Conservation (phyloP, 2,888 invertebrate species). For the Troilus luridus region DNA sequence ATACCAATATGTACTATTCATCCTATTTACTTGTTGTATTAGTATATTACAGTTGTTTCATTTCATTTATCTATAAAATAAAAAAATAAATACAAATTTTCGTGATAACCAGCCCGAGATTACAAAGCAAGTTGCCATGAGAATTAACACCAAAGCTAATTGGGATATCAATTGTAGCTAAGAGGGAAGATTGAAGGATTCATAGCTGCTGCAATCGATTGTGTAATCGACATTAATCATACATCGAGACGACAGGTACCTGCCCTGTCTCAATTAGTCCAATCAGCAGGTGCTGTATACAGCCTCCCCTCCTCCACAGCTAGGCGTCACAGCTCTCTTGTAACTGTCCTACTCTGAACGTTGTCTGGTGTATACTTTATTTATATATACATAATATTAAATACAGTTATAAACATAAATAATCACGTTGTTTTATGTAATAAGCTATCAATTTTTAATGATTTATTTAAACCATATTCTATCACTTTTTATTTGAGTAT, state of each 20-base stretch:
- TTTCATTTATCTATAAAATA: no score
- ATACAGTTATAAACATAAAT: no score
- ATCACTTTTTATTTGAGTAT: no score
- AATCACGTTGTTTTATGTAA: no score
- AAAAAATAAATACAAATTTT: no score
- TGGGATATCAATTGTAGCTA: neutral
- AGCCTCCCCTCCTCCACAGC: neutral
- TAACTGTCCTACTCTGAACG: neutral
- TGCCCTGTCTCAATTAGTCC: neutral
- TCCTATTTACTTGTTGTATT: no score
- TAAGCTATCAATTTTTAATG: no score
- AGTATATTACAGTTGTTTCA: no score
- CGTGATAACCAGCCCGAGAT: neutral
- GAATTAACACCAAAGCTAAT: neutral
- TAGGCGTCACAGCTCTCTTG: neutral
- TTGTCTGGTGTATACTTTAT: no score
- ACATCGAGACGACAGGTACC: neutral
- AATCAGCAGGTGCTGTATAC: neutral
- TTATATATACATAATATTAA: no score
- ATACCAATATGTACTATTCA: no score
- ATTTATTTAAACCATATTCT: no score
- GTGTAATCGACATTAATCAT: constrained; percentile 12
- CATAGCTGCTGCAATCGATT: neutral
- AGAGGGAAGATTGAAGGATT: neutral
- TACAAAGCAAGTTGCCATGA: neutral